Conservation (phyloP, 2,888 invertebrate genomes). For the Lycocerus yunnanus region DNA sequence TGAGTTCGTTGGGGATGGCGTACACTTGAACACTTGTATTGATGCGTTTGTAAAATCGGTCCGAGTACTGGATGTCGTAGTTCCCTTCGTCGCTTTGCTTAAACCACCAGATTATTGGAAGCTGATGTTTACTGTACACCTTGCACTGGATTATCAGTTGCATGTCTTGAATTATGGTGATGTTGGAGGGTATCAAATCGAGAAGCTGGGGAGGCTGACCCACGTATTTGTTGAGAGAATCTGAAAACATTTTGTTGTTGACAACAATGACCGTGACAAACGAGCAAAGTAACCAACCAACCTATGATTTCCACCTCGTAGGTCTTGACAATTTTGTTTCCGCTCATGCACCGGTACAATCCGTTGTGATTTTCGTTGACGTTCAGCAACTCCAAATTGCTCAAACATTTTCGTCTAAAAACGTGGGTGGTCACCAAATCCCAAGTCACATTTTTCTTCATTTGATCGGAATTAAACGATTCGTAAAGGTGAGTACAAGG, state of each 20-base stretch:
- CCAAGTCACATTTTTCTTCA: constrained; percentile 21
- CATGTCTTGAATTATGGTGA: constrained; percentile 43
- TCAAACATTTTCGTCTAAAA: constrained; percentile 32
- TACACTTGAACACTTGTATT: constrained; percentile 37
- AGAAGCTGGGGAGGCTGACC: constrained; percentile 44
- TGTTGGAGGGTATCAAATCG: constrained; percentile 44
- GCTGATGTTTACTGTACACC: constrained; percentile 47
- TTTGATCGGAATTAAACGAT: constrained; percentile 4
- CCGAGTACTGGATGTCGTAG: constrained; percentile 45
- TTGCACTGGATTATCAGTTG: constrained; percentile 51
- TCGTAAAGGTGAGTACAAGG: constrained; percentile 35
- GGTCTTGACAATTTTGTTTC: constrained; percentile 39
- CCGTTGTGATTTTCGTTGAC: constrained; percentile 42
- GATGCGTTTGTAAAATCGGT: constrained; percentile 45
- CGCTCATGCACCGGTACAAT: constrained; percentile 46
- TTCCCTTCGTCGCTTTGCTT: constrained; percentile 46
- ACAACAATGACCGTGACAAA: neutral
- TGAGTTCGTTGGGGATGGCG: constrained; percentile 40
- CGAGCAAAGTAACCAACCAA: constrained; percentile 7
- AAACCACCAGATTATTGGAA: constrained; percentile 50
- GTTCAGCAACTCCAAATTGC: constrained; percentile 41
- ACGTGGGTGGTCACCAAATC: constrained; percentile 9
- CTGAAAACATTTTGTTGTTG: constrained; percentile 32
- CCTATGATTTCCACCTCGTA: constrained; percentile 44
- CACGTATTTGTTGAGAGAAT: constrained; percentile 35